phyloP scores from a whole-genome alignment of 1,140 invertebrate species.

The Anastrepha obliqua region DNA sequence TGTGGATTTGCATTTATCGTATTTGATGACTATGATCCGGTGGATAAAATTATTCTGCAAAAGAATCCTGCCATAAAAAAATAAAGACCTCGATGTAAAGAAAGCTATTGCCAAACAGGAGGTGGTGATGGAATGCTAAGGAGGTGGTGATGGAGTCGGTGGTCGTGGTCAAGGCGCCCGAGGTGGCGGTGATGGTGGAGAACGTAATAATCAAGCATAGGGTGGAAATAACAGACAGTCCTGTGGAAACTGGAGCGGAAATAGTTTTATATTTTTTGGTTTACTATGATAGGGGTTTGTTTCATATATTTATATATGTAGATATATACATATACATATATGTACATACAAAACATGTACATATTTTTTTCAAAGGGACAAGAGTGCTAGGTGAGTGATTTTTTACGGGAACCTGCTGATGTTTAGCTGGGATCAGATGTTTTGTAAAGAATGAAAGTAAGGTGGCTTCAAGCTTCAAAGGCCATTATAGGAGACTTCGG shows the following conservation, averaged over 20 bases:
- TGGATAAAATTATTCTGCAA: constrained; percentile 93
- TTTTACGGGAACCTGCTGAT: too few species aligned
- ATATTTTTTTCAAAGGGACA: too few species aligned
- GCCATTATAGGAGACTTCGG: too few species aligned
- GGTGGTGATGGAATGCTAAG: constrained; percentile 78
- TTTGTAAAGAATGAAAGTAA: too few species aligned
- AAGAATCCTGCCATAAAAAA: constrained; percentile 84
- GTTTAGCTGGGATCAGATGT: too few species aligned
- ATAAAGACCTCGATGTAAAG: constrained; percentile 86
- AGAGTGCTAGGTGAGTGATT: too few species aligned
- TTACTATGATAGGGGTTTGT: too few species aligned
- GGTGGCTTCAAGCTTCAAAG: too few species aligned
- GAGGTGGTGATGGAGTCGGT: constrained; percentile 65
- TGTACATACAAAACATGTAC: too few species aligned
- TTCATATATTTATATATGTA: too few species aligned
- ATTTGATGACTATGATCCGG: constrained; percentile 97
- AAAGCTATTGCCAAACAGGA: constrained; percentile 83
- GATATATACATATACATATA: too few species aligned
- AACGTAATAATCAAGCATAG: constrained; percentile 66
- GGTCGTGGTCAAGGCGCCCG: constrained; percentile 61
- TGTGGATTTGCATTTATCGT: constrained; percentile 97
- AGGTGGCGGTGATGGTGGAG: constrained; percentile 63
- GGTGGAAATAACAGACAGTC: constrained; percentile 70
- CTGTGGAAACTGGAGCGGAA: constrained; percentile 72
- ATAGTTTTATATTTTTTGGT: constrained; percentile 61